These are phyloP conservation scores for roundworm (Caenorhabditis elegans) DNA, from an alignment of 1,140 invertebrate species.

Conservation along the genomic window WBcel235 BX284604.4:8879001-8879500, in stretches of 20 bases:
- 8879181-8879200: too few species aligned
- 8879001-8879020: too few species aligned
- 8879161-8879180: too few species aligned
- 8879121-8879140: too few species aligned
- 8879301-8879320: conserved; percentile 37
- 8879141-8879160: too few species aligned
- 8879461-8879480: neutral
- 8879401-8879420: neutral
- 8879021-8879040: too few species aligned
- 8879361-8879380: neutral
- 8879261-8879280: conserved; percentile 40
- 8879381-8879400: neutral
- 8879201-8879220: conserved; percentile 38
- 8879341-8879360: conserved; percentile 37
- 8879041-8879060: too few species aligned
- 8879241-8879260: conserved; percentile 32
- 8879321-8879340: conserved; percentile 36
- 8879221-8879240: conserved; percentile 35
- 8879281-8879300: conserved; percentile 35
- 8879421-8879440: neutral
- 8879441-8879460: neutral
- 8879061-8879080: too few species aligned
- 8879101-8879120: too few species aligned
- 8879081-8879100: too few species aligned
- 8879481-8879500: conserved; percentile 18